Percentiles rank a stretch among this genome's conserved stretches.
Evolutionary conservation across 2,888 invertebrate species (phyloP).

Genomic region (Rotaria socialis): DNA sequence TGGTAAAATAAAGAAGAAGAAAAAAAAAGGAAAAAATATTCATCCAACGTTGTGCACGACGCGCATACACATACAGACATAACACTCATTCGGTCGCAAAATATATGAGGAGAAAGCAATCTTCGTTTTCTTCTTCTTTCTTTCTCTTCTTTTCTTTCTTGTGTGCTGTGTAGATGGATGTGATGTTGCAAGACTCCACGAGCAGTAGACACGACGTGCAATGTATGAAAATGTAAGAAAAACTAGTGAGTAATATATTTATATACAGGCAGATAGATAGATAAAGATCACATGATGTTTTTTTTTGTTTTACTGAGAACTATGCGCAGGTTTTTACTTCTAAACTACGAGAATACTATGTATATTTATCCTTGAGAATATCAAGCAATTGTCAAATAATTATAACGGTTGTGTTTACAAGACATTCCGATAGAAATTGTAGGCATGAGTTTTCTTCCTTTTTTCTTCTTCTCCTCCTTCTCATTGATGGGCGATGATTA

Average conservation of each 20-base stretch:
- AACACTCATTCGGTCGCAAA: conserved; percentile 26
- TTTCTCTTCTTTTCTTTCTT: background rate
- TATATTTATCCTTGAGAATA: background rate
- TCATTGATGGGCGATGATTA: conserved; percentile 25
- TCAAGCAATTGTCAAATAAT: background rate
- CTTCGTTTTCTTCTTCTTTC: background rate
- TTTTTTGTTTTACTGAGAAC: background rate
- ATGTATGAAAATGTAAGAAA: background rate
- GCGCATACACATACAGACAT: background rate
- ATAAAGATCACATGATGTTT: background rate
- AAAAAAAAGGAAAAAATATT: conserved; percentile 12
- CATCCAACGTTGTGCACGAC: background rate
- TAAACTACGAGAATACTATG: background rate
- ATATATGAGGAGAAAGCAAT: background rate
- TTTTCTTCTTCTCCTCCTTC: background rate
- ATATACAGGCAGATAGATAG: background rate
- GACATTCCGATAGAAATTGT: background rate
- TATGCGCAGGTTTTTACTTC: background rate
- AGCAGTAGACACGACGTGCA: background rate
- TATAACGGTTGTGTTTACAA: background rate
- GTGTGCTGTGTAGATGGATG: background rate
- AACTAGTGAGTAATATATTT: background rate
- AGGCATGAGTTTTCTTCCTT: background rate
- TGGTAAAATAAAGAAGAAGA: background rate
- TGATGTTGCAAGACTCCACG: conserved; percentile 7